Evolutionary conservation across 2,113 vertebrate species (phyloP).

Genomic region (Scytalopus superciliaris): DNA sequence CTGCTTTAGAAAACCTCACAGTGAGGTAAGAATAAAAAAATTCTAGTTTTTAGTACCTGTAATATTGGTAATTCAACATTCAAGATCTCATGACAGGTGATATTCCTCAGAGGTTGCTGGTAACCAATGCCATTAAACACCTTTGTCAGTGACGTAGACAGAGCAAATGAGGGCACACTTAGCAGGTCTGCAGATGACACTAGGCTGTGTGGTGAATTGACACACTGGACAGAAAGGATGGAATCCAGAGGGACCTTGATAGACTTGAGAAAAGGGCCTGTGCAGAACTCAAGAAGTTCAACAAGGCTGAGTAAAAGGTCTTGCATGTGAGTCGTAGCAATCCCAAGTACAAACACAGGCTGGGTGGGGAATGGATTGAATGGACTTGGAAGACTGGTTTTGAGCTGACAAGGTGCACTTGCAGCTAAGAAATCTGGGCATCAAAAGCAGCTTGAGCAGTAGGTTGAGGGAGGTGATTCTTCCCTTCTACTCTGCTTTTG

Average conservation of each 20-base stretch:
- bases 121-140: background rate
- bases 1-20: background rate
- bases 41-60: background rate
- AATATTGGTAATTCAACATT: background rate
- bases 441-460: background rate
- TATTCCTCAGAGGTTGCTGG: background rate
- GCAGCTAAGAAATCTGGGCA: background rate
- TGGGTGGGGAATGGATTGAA: background rate
- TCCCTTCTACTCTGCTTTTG: background rate
- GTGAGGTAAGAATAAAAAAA: background rate
- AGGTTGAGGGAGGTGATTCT: background rate
- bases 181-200: background rate
- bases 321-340: background rate
- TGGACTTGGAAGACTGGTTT: background rate
- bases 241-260: background rate
- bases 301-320: background rate
- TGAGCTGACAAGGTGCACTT: background rate
- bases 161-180: background rate
- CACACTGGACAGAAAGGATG: background rate
- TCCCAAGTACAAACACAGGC: background rate
- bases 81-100: background rate
- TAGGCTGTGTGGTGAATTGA: background rate
- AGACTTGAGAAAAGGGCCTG: background rate
- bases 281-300: no score
- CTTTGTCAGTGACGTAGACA: background rate